A percentile compares a stretch with the other conserved stretches of the same genome.
Conservation (phyloP, 2,113 vertebrate species). For the Parotia lawesii region DNA sequence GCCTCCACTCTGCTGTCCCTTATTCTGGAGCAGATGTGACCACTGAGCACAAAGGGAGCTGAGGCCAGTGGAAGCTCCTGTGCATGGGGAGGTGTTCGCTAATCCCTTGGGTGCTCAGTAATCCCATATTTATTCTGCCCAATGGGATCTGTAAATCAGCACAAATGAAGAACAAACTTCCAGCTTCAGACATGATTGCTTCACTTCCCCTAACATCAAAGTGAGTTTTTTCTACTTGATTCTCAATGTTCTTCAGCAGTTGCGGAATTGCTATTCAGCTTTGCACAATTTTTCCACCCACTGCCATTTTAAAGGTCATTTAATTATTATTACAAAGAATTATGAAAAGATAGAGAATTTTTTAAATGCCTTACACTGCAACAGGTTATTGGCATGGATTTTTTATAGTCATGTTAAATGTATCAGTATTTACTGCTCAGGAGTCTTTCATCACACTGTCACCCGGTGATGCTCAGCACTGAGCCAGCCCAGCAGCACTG, state of each 20-base stretch:
- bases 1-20: not conserved
- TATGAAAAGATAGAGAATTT: slow-evolving; percentile 7
- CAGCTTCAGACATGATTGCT: not conserved
- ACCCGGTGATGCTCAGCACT: not conserved
- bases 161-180: not conserved
- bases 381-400: not conserved
- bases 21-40: not conserved
- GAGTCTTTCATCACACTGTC: not conserved
- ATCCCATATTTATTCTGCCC: not conserved
- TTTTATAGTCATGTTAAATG: not conserved
- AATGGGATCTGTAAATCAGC: not conserved
- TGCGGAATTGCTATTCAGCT: not conserved
- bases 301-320: slow-evolving; percentile 56
- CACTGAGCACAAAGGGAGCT: fast-evolving
- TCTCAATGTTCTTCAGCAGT: not conserved
- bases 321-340: slow-evolving; percentile 47
- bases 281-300: not conserved
- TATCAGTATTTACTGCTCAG: not conserved
- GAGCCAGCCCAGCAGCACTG: not conserved
- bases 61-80: not conserved
- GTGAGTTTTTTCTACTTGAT: not conserved
- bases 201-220: not conserved
- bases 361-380: slow-evolving; percentile 3
- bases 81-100: fast-evolving
- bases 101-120: not conserved